phyloP scores from a whole-genome alignment of 2,888 invertebrate genomes.

The Drymonia ruficornis region DNA sequence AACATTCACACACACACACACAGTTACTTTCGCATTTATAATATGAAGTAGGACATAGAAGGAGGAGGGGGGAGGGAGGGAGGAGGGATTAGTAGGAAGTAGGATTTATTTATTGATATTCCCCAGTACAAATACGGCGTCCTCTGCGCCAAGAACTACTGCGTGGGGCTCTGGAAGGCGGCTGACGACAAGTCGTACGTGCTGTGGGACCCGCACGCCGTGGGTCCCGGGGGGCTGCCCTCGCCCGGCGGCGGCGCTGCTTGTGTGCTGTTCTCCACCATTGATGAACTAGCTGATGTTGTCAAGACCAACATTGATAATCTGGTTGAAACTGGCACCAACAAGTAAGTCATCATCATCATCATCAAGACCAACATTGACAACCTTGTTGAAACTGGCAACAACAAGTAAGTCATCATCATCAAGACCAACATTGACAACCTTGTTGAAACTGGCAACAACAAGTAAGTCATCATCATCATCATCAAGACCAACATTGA shows the following conservation, averaged over 20 bases:
- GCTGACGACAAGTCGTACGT: constrained; percentile 53
- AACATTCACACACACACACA: too few species aligned
- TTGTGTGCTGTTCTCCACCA: constrained; percentile 49
- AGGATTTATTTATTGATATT: neutral
- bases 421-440: too few species aligned
- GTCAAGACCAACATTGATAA: constrained; percentile 55
- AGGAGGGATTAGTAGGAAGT: too few species aligned
- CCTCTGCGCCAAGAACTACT: constrained; percentile 70
- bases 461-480: too few species aligned
- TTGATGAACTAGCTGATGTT: constrained; percentile 59
- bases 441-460: too few species aligned
- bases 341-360: constrained; percentile 48
- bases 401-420: too few species aligned
- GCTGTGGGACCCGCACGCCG: constrained; percentile 70
- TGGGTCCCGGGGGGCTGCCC: constrained; percentile 59
- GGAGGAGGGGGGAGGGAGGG: too few species aligned
- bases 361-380: too few species aligned
- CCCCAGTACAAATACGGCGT: constrained; percentile 64
- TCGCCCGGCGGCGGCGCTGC: constrained; percentile 64
- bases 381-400: too few species aligned
- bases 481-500: too few species aligned
- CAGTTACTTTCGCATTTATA: too few species aligned
- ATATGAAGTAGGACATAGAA: too few species aligned
- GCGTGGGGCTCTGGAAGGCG: constrained; percentile 65
- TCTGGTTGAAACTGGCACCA: constrained; percentile 55